Evolutionary conservation across 2,888 invertebrate genomes (phyloP), one percentile per base, ranked within the genome.

Genomic region (Ichneumon xanthorius): DNA sequence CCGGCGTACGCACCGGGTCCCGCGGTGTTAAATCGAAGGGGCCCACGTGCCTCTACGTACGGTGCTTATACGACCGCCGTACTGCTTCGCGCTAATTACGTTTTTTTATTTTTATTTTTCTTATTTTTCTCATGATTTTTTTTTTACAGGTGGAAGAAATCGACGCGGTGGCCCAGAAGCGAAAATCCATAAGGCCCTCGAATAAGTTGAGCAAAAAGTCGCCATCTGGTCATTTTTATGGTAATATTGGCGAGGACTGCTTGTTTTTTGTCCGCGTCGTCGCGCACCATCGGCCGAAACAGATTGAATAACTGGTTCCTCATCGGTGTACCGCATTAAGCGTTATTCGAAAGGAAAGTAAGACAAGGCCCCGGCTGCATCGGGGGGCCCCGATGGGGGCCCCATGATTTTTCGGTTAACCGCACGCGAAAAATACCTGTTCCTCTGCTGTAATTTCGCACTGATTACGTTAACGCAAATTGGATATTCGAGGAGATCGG

Each of bases 301-400:
- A 82, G 85, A 82, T 82, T 85, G 82, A 85, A 85, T 85, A 82
- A 85, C 85, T 80, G 82, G 85, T 85, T 85, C 82, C 71, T 71
- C 79, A 75, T 71, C 84, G 84, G 48, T 61, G 76, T 70, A 77
- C 22, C 50, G 70, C 72, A 77, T 84, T 84, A 58, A 83, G 77
- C 77, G 71, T 72, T 67, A 70, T 72, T 55, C 65, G 58, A 77
- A 82, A 82, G 63, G 80, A 82, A 82, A 82, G 85, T 82, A 82
- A 80, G 80, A 77, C 82, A 76, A 85, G 85, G 72, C 76, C 37
- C 53, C 26, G 37, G 30, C 30, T 30, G 22, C 73, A 78, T 67
- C 68, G 72, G 30, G 30, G 48, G 37, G 19, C 63, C 63, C 72
- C 72, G 26, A 78, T 81, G 58, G 80, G 80, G 45, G 45, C 45